Base-by-base conservation (phyloP, 2,113 vertebrate species). In the Globicephala melas region DNA sequence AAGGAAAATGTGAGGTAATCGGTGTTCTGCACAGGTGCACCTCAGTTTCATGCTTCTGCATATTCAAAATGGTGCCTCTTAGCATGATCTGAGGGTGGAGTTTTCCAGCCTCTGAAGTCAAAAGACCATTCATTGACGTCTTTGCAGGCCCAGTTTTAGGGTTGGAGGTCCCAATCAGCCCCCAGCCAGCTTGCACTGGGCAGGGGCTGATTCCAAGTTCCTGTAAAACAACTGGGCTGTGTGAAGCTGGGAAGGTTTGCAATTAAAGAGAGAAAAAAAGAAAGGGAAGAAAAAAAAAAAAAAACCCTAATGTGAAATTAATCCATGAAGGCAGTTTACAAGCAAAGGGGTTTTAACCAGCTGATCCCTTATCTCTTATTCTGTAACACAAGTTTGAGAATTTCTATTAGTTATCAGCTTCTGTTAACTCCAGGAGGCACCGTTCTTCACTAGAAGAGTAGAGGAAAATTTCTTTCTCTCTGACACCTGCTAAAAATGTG, bases 281-380 rank as follows among this genome's bases (percentile, higher is more conserved):
- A 76, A 76, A 47, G 15, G 8, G 26, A 0, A 0, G 0, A 5
- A 15, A 76, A 73, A 1, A 17, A n/a, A n/a, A 15, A 76, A 73
- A 73, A 28, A 4, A 14, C 1, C 41, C 38, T 73, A 44, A 44
- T 28, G 38, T 73, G 25, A 73, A 76, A 50, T 50, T 76, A 50
- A 47, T 20, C 28, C 28, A 31, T 76, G 14, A 76, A 76, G 26
- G 26, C 41, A 47, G 1, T 50, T 50, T 31, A 50, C 26, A 76
- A 76, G 28, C 17, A 76, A 50, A 50, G 17, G 26, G 28, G 20
- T 53, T 77, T 50, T 77, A 77, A 53, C 47, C 50, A 77, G 31
- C 74, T 33, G 10, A 79, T 79, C 18, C 47, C 76, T 53, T 26
- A 5, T 21, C 31, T 53, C 2, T 53, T 53, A n/a, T 79, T 79